These are phyloP conservation scores for Apis cerana DNA, from an alignment of 1,140 invertebrate genomes.

Conservation along the genomic window DNA sequence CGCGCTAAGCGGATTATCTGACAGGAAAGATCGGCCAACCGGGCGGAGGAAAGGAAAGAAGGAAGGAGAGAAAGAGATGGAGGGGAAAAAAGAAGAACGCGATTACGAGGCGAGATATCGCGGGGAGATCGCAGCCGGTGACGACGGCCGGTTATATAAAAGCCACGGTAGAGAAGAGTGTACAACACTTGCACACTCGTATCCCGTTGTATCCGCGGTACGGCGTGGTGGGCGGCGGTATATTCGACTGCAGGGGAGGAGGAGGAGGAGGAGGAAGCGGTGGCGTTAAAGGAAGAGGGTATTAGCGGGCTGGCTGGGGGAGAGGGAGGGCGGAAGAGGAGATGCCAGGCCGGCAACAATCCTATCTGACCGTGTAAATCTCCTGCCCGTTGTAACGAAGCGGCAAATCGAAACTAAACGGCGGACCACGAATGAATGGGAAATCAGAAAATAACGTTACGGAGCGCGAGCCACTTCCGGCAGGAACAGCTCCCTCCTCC, in stretches of 20 bases:
- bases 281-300: conserved; percentile 21
- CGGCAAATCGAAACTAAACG: conserved; percentile 78
- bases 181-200: not conserved
- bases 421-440: conserved; percentile 73
- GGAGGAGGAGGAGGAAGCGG: not conserved
- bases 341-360: conserved; percentile 71
- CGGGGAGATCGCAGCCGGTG: conserved; percentile 64
- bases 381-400: conserved; percentile 74
- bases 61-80: not conserved
- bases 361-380: conserved; percentile 77
- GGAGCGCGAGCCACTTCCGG: conserved; percentile 74
- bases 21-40: conserved; percentile 58
- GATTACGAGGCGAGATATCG: conserved; percentile 60
- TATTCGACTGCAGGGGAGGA: not conserved
- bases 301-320: not conserved
- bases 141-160: conserved; percentile 78
- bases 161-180: conserved; percentile 44
- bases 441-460: conserved; percentile 75
- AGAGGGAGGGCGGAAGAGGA: conserved; percentile 14
- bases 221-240: not conserved
- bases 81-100: not conserved
- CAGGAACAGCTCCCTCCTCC: conserved; percentile 49
- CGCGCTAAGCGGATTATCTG: conserved; percentile 67
- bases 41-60: not conserved
- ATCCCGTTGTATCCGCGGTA: not conserved